Evolutionary conservation across 2,888 invertebrate genomes (phyloP).

Genomic region (Eugnorisma glareosa): DNA sequence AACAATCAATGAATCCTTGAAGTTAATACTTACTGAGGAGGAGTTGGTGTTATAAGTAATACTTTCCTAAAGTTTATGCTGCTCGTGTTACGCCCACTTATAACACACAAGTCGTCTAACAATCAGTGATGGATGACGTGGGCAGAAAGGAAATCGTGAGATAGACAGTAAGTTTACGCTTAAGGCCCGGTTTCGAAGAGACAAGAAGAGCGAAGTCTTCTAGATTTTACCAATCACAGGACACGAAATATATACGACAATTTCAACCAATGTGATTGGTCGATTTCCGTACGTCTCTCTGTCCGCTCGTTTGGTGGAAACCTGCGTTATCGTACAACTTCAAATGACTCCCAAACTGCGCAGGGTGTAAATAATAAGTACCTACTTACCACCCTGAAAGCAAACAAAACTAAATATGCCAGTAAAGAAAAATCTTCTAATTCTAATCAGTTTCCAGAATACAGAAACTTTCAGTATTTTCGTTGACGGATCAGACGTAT

Average conservation of each 20-base stretch:
- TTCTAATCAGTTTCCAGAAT: neutral
- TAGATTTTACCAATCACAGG: neutral
- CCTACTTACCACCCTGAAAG: neutral
- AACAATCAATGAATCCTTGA: slow-evolving; percentile 4
- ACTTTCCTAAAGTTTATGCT: neutral
- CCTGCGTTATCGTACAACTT: neutral
- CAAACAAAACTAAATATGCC: slow-evolving; percentile 1
- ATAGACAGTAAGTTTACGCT: neutral
- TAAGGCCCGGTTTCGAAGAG: neutral
- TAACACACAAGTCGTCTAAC: neutral
- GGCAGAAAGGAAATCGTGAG: slow-evolving; percentile 2
- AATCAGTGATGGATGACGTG: neutral
- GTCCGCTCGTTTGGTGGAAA: neutral
- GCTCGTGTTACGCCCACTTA: neutral
- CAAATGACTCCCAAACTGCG: neutral
- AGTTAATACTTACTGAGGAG: neutral
- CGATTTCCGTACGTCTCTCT: neutral
- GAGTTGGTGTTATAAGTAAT: slow-evolving; percentile 3
- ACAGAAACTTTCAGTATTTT: slow-evolving; percentile 8
- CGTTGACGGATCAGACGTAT: slow-evolving; percentile 10
- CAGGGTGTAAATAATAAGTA: neutral
- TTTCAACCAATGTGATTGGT: neutral
- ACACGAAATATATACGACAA: too few relatives aligned
- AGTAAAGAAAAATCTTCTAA: slow-evolving; percentile 20
- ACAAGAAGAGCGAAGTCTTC: neutral